phyloP scores from a whole-genome alignment of 2,888 invertebrate genomes.

The Brachypalpus laphriformis region DNA sequence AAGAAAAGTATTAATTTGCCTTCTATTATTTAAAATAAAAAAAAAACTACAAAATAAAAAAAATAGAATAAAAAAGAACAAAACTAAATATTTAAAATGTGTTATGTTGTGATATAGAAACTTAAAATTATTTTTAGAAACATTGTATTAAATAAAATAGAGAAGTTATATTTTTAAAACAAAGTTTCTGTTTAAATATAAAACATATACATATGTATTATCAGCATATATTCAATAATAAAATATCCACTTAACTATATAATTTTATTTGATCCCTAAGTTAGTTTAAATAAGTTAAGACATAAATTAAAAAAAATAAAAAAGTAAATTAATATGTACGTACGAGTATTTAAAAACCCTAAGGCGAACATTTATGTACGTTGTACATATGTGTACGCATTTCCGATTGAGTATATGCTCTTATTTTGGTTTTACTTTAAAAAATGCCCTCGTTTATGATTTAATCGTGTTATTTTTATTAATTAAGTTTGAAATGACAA shows the following conservation, averaged over 20 bases:
- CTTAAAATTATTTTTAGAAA: constrained; percentile 61
- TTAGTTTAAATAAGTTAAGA: neutral
- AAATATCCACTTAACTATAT: constrained; percentile 20
- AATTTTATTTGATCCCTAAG: neutral
- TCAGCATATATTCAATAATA: constrained; percentile 1
- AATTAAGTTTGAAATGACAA: too few relatives aligned
- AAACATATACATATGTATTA: constrained; percentile 11
- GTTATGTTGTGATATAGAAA: constrained; percentile 68
- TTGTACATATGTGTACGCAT: too few relatives aligned
- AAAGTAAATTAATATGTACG: neutral
- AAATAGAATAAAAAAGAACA: constrained; percentile 14
- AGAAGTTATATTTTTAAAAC: constrained; percentile 57
- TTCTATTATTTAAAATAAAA: constrained; percentile 26
- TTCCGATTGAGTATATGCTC: neutral
- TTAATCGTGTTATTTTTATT: too few relatives aligned
- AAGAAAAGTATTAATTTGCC: neutral
- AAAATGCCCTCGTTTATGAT: neutral
- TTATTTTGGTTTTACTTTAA: neutral
- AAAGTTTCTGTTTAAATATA: constrained; percentile 29
- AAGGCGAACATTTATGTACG: neutral
- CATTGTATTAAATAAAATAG: constrained; percentile 43
- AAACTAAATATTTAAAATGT: constrained; percentile 55
- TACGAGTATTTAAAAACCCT: neutral
- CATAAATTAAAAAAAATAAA: neutral
- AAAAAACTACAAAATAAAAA: constrained; percentile 1